Conservation (phyloP, 2,113 vertebrate species). For the Eurypyga helias region DNA sequence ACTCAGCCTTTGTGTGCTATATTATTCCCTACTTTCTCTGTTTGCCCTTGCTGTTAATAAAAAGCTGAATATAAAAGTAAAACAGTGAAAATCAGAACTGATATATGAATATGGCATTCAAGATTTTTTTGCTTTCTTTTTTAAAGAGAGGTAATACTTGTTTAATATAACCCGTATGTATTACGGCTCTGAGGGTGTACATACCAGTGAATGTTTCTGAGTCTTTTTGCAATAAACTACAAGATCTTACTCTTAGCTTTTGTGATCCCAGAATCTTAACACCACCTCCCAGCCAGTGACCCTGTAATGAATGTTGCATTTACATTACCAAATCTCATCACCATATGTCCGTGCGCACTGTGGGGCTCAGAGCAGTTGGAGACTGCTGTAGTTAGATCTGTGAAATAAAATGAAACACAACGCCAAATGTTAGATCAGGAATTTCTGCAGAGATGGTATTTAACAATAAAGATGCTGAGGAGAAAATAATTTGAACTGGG, state of each 20-base stretch:
- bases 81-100: background rate
- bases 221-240: background rate
- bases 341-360: background rate
- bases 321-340: slow-evolving; percentile 3
- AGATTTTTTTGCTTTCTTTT: background rate
- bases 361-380: background rate
- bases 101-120: background rate
- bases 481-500: background rate
- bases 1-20: background rate
- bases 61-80: background rate
- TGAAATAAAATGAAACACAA: slow-evolving; percentile 2
- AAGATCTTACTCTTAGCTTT: background rate
- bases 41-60: background rate
- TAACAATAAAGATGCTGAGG: background rate
- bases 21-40: background rate
- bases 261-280: slow-evolving; percentile 23
- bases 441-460: background rate
- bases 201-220: background rate
- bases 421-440: background rate
- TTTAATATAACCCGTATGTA: background rate
- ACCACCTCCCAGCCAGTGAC: background rate
- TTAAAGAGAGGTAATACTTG: background rate
- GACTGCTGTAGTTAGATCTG: background rate
- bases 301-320: background rate
- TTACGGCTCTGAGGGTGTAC: background rate